Evolutionary conservation across 2,888 invertebrate species (phyloP), one percentile per base, ranked within the genome.

Genomic region (Cataglyphis cursor): DNA sequence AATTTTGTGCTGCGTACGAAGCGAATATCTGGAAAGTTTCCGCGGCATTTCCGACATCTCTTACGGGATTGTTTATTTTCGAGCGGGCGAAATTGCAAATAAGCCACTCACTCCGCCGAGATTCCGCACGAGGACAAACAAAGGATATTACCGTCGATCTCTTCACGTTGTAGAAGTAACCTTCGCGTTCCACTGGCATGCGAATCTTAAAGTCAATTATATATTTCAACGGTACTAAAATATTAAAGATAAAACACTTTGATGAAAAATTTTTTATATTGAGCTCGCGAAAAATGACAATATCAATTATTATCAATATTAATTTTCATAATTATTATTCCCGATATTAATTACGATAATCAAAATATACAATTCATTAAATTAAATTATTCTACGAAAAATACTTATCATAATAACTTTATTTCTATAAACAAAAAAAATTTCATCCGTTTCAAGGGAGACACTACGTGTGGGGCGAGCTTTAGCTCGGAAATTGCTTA

Each of bases 401-500:
- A 48, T 74, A 65, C 54, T 54, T 9, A 38, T 28, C 3, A 21
- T 35, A 57, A 24, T 48, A 59, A 59, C 8, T 51, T n/a, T 28
- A 75, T 65, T 28, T 41, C n/a, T 10, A 54, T 66, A 24, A 51
- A 9, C 9, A 38, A 72, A 35, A 41, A 10, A 35, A 0, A 38
- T 3, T 48, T 18, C 24, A 15, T 31, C 59, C 54, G 64, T n/a
- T 9, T 68, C 68, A 51, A 41, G 41, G 21, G 5, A 70, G 41
- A 70, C 31, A 28, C 6, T 12, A 41, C 44, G 31, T 78, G 89
- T 90, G 87, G 90, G 90, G 87, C 88, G 90, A 91, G 89, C 90
- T 92, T 92, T 91, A 92, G 92, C 59, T 92, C 51, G 44, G n/a
- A 80, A 90, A 93, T 92, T 92, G 91, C 88, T 51, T 57, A 84